A percentile compares a stretch with the other conserved stretches of the same genome.
Conservation (phyloP, 2,888 invertebrate species). For the Geotrupes spiniger region DNA sequence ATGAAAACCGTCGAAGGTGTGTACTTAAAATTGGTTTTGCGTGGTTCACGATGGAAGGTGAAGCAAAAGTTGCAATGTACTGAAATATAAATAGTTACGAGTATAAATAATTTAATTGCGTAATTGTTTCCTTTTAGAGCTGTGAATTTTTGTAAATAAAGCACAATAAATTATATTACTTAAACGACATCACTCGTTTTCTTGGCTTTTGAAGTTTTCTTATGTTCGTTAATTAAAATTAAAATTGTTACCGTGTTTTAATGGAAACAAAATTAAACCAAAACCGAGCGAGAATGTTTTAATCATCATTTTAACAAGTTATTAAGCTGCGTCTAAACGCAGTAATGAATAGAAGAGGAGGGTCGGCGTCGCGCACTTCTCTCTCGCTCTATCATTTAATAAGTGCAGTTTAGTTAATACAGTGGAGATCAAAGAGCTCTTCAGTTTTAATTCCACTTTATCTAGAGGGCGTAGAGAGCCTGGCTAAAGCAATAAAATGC, state of each 20-base stretch:
- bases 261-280: constrained; percentile 42
- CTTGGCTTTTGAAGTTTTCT: constrained; percentile 34
- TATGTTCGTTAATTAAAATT: constrained; percentile 40
- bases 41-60: no score
- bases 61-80: constrained; percentile 23
- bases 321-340: constrained; percentile 39
- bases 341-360: constrained; percentile 26
- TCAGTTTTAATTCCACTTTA: constrained; percentile 59
- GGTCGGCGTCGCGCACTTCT: constrained; percentile 26
- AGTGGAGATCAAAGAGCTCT: constrained; percentile 55
- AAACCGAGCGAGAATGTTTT: constrained; percentile 43
- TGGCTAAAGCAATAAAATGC: constrained; percentile 64
- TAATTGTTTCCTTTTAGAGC: constrained; percentile 44
- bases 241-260: constrained; percentile 41
- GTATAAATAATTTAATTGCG: constrained; percentile 29
- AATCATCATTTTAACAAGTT: constrained; percentile 44
- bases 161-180: constrained; percentile 44
- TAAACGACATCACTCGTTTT: constrained; percentile 25
- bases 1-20: no score
- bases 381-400: constrained; percentile 50
- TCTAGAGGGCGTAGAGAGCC: constrained; percentile 53
- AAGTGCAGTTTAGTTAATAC: constrained; percentile 52
- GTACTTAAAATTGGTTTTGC: no score
- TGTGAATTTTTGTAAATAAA: constrained; percentile 51
- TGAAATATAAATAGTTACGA: constrained; percentile 21